Evolutionary conservation across 2,113 vertebrate species (phyloP).

Genomic region (Anoura caudifer): DNA sequence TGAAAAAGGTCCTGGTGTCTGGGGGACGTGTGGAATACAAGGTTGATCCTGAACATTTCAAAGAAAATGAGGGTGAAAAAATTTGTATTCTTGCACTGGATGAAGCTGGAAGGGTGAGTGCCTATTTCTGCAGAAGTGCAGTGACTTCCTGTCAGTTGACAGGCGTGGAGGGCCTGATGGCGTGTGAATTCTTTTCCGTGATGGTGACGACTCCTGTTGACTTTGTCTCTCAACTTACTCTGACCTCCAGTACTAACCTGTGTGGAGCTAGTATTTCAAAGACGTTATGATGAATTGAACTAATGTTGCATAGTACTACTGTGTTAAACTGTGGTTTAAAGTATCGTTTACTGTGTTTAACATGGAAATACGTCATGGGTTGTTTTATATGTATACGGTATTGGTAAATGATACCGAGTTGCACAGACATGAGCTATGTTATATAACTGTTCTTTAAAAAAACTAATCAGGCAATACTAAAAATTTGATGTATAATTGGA

Average conservation of each 20-base stretch:
- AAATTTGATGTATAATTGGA: neutral
- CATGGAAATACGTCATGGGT: neutral
- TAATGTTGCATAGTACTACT: neutral
- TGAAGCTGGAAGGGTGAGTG: conserved; percentile 93
- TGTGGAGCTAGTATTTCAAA: neutral
- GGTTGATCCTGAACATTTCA: conserved; percentile 89
- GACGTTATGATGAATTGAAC: neutral
- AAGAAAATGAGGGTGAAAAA: conserved; percentile 91
- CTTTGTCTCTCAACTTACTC: neutral
- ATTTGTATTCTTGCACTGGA: conserved; percentile 90
- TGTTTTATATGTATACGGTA: neutral
- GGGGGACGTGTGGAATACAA: conserved; percentile 93
- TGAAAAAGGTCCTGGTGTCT: conserved; percentile 94
- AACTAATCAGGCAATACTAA: neutral
- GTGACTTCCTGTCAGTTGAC: neutral
- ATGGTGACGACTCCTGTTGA: neutral
- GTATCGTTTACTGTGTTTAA: neutral
- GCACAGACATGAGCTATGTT: neutral
- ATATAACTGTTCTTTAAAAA: neutral
- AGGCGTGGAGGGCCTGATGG: neutral
- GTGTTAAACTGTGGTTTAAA: neutral
- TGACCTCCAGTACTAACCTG: neutral
- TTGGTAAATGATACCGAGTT: neutral
- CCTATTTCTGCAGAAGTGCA: neutral
- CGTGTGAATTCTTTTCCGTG: neutral